Percentiles rank a stretch among this genome's conserved stretches.
Conservation (phyloP, 2,797 vertebrate species). For the Margarornis squamiger region DNA sequence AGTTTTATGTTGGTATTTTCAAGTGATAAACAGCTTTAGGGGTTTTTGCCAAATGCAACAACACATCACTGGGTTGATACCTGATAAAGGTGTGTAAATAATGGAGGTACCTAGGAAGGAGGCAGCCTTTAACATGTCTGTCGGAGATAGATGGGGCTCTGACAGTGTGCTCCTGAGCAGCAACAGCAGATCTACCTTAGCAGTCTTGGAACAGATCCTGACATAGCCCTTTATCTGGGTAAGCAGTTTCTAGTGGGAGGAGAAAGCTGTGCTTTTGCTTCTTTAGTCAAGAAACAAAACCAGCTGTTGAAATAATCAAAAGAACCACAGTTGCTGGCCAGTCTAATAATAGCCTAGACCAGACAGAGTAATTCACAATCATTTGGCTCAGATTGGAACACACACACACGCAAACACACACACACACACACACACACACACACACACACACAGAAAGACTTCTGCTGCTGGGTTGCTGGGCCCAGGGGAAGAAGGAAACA, state of each 20-base stretch:
- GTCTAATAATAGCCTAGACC: slow-evolving; percentile 43
- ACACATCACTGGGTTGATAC: not conserved
- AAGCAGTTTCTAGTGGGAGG: not conserved
- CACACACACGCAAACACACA: not conserved
- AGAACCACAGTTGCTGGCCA: slow-evolving; percentile 14
- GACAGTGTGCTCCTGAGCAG: not conserved
- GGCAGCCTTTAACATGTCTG: not conserved
- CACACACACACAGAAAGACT: not conserved
- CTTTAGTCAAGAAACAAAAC: slow-evolving; percentile 14
- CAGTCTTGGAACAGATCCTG: not conserved
- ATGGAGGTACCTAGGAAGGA: not conserved
- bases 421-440: not conserved
- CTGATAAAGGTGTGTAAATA: not conserved
- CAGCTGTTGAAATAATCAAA: slow-evolving; percentile 56
- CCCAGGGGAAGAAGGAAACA: slow-evolving; percentile 6
- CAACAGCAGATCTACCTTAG: not conserved
- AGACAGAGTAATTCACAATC: not conserved
- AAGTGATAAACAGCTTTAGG: not conserved
- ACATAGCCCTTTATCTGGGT: not conserved
- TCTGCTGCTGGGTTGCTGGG: not conserved
- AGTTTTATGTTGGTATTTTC: slow-evolving; percentile 1
- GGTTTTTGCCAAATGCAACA: not conserved
- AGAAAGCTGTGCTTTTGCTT: not conserved
- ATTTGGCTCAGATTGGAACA: slow-evolving; percentile 29
- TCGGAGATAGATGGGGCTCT: not conserved